These are phyloP conservation scores for Centropyge bicolor DNA, from an alignment of 2,797 vertebrate genomes.

Conservation along the genomic window DNA sequence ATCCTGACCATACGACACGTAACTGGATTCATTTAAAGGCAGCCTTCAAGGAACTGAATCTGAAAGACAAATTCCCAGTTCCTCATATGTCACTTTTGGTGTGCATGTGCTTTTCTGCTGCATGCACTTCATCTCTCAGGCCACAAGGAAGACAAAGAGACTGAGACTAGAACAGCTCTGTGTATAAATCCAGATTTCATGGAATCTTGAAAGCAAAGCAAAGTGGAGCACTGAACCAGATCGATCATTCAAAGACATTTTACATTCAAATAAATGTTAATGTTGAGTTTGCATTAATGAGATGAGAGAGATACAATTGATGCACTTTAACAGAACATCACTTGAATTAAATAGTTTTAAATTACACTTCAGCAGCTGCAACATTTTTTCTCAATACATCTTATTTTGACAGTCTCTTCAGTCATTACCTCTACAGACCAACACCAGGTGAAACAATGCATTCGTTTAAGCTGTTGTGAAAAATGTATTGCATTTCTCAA, in stretches of 20 bases:
- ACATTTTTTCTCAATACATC: neutral
- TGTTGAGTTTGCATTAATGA: neutral
- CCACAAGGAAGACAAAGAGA: conserved; percentile 47
- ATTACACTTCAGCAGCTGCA: neutral
- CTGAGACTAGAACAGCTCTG: neutral
- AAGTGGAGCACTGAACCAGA: neutral
- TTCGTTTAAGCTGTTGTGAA: neutral
- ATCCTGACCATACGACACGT: conserved; percentile 59
- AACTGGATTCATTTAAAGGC: conserved; percentile 77
- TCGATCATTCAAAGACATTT: neutral
- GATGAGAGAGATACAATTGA: too few relatives aligned
- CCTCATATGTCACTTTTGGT: conserved; percentile 76
- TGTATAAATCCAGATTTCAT: conserved; percentile 6
- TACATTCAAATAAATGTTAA: neutral
- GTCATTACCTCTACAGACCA: neutral
- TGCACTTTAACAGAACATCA: neutral
- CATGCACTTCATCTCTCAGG: conserved; percentile 45
- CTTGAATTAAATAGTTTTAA: conserved; percentile 15
- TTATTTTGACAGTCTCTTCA: neutral
- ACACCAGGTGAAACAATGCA: neutral
- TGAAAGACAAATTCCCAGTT: conserved; percentile 84
- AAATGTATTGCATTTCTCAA: neutral
- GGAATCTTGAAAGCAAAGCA: neutral
- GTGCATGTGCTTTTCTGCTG: conserved; percentile 27
- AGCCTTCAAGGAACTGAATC: conserved; percentile 87